Evolutionary conservation across 2,888 invertebrate genomes (phyloP), one percentile per base, ranked within the genome.

Genomic region (Aleiodes alternator): DNA sequence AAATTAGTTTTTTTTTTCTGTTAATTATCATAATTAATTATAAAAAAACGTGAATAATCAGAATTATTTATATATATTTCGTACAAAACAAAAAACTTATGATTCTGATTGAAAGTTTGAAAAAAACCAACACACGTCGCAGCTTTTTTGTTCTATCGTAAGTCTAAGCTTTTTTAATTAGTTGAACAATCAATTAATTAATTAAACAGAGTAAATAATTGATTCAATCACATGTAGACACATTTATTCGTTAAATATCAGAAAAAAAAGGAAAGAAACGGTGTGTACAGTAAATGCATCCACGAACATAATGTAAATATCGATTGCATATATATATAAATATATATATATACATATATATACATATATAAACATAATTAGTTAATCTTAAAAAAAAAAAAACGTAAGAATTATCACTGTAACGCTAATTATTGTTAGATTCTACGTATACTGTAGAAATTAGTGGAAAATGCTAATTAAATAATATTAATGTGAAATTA

Each of bases 71-170:
- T 43, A 43, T 43, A 43, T 43, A 43, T 43, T 43, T 43, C 43
- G 43, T 43, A 43, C 43, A 43, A 23, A 23, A 23, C n/a, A 23
- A 43, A 43, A 43, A 43, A 7, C 11, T 3, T 7, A 43, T 43
- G 43, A 43, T 43, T 43, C 43, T 43, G 43, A 43, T 43, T 43
- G 43, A 43, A 8, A 43, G 43, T 7, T 43, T 43, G 3, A 57
- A 57, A 11, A 29, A 23, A 23, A 23, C 1, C 23, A 23, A 23
- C 23, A 14, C 31, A 57, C 34, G 34, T 80, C 78, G 79, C 81
- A 78, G 77, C 77, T 85, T 84, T 84, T 78, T 76, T 76, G 78
- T 77, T 81, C 71, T 72, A 78, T 81, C 79, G 75, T 78, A 79
- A 80, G 61, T 72, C 75, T 23, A 29, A 29, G 23, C 48, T 64